These are phyloP conservation scores for Saimiri boliviensis DNA, from an alignment of 2,113 vertebrate genomes.

Conservation along the genomic window DNA sequence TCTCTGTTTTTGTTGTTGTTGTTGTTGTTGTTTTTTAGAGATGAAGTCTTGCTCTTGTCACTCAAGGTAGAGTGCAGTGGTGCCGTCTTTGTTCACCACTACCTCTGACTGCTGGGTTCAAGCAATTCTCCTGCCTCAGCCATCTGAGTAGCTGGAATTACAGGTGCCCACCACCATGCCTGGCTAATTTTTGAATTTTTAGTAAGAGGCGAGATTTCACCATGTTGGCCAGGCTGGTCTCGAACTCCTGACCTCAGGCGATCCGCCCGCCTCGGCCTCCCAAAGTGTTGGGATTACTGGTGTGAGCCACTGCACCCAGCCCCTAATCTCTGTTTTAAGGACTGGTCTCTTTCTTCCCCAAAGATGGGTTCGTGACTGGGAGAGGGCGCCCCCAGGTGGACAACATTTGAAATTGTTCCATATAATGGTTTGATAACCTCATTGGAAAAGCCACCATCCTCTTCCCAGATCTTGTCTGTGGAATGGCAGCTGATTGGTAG, in stretches of 20 bases:
- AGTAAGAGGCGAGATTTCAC: neutral
- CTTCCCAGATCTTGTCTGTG: neutral
- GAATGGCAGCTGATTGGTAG: neutral
- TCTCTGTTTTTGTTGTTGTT: neutral
- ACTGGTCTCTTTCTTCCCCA: accelerated
- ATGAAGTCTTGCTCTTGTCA: neutral
- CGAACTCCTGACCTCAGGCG: neutral
- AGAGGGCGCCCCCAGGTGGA: neutral
- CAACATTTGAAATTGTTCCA: neutral
- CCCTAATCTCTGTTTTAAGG: neutral
- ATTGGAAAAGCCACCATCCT: accelerated
- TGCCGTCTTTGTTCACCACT: neutral
- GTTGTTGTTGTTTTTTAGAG: too few species aligned
- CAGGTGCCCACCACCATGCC: neutral
- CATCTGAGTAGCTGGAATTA: neutral
- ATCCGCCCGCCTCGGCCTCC: neutral
- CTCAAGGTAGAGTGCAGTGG: neutral
- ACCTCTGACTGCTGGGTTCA: neutral
- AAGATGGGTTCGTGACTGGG: neutral
- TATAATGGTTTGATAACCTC: too few species aligned
- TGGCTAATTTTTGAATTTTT: neutral
- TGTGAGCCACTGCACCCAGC: neutral
- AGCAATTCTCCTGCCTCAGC: neutral
- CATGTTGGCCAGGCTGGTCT: neutral
- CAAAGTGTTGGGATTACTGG: neutral